phyloP scores from a whole-genome alignment of 2,797 vertebrate genomes.

The Semaprochilodus insignis region DNA sequence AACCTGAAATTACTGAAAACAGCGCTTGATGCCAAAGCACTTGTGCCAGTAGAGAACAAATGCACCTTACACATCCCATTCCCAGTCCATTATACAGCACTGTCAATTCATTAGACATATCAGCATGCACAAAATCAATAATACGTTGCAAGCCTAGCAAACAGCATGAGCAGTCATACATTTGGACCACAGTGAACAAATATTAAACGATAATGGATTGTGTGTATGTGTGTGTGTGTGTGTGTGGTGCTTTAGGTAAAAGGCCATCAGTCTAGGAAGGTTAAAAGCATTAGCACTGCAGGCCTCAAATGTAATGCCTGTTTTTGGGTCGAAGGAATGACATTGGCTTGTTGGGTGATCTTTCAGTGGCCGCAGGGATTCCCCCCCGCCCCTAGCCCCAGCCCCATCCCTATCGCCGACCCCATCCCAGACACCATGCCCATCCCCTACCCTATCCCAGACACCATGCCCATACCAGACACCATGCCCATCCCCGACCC shows the following conservation, averaged over 20 bases:
- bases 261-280: constrained; percentile 1
- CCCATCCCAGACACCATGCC: too few species aligned
- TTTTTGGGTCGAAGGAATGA: neutral
- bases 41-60: neutral
- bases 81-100: constrained; percentile 1
- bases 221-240: constrained; percentile 10
- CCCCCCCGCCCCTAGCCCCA: neutral
- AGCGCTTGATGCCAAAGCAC: neutral
- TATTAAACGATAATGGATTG: constrained; percentile 22
- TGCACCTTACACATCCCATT: neutral
- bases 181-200: constrained; percentile 2
- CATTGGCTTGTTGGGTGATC: constrained; percentile 28
- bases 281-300: constrained; percentile 23
- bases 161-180: constrained; percentile 15
- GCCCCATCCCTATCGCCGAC: too few species aligned
- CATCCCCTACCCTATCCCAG: neutral
- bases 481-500: too few species aligned
- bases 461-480: too few species aligned
- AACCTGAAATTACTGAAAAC: neutral
- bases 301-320: neutral
- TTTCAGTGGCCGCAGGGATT: constrained; percentile 17
- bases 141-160: neutral
- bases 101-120: constrained; percentile 6
- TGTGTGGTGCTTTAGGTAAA: constrained; percentile 10
- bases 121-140: constrained; percentile 26